These are phyloP conservation scores for Psittacula cyanocephala DNA, from an alignment of 2,113 vertebrate species.

Conservation along the genomic window DNA sequence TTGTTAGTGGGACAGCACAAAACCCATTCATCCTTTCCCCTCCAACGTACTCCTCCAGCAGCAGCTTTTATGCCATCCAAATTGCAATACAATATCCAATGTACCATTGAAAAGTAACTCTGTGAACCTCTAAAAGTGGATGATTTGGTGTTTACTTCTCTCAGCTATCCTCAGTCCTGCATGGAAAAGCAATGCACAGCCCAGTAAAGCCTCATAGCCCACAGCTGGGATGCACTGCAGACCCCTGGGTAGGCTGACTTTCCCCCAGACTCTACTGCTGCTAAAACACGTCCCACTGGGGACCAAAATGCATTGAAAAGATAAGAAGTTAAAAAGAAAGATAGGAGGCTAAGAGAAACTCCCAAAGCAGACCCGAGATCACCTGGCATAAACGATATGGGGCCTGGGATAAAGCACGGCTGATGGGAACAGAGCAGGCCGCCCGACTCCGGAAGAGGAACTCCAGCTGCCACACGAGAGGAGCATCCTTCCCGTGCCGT, in stretches of 20 bases:
- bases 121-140: not conserved
- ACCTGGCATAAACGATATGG: accelerated
- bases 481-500: not conserved
- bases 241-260: not conserved
- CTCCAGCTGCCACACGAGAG: not conserved
- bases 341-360: not conserved
- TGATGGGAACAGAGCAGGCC: not conserved
- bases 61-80: not conserved
- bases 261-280: not conserved
- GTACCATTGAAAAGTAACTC: not conserved
- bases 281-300: not conserved
- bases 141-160: not conserved
- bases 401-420: not conserved
- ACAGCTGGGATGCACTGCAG: accelerated
- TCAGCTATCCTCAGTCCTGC: not conserved
- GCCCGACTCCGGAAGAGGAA: not conserved
- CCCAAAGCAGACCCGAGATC: not conserved
- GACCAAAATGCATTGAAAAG: not conserved
- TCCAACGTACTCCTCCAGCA: not conserved
- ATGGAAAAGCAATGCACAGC: not conserved
- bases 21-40: not conserved
- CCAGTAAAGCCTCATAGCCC: not conserved
- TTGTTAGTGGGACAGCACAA: accelerated
- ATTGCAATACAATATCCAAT: not conserved
- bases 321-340: not conserved